Percentiles rank a stretch among this genome's conserved stretches.
These are phyloP conservation scores for Cirrhinus molitorella DNA, from an alignment of 2,797 vertebrate genomes.

Conservation along the genomic window DNA sequence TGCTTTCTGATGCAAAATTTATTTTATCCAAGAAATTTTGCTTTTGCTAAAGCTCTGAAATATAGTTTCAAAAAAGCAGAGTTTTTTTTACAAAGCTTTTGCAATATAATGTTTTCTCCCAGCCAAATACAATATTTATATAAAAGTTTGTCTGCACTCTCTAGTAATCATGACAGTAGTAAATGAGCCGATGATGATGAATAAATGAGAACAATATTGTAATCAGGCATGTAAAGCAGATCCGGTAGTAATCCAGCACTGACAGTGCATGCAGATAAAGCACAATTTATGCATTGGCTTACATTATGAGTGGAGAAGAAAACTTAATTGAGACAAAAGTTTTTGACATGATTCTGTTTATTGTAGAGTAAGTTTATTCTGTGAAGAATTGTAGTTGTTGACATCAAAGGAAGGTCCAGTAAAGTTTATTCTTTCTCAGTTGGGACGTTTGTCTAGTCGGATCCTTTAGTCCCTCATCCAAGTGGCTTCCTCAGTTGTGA, in stretches of 20 bases:
- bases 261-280: neutral
- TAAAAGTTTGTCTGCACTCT: neutral
- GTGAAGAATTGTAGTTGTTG: neutral
- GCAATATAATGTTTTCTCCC: neutral
- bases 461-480: neutral
- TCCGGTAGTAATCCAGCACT: neutral
- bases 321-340: neutral
- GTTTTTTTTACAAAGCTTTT: too few relatives aligned
- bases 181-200: neutral
- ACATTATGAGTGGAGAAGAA: neutral
- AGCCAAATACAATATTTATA: neutral
- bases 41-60: too few relatives aligned
- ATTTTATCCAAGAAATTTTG: too few relatives aligned
- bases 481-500: neutral
- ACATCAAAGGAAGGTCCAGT: neutral
- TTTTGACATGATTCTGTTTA: neutral
- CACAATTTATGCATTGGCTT: neutral
- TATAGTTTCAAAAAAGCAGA: too few relatives aligned
- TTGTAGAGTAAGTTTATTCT: neutral
- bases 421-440: neutral
- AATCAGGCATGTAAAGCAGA: neutral
- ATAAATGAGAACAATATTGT: neutral
- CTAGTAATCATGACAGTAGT: neutral
- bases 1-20: too few relatives aligned
- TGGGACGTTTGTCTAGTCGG: neutral